phyloP scores from a whole-genome alignment of 1,140 invertebrate genomes.

The Macrobrachium nipponense region DNA sequence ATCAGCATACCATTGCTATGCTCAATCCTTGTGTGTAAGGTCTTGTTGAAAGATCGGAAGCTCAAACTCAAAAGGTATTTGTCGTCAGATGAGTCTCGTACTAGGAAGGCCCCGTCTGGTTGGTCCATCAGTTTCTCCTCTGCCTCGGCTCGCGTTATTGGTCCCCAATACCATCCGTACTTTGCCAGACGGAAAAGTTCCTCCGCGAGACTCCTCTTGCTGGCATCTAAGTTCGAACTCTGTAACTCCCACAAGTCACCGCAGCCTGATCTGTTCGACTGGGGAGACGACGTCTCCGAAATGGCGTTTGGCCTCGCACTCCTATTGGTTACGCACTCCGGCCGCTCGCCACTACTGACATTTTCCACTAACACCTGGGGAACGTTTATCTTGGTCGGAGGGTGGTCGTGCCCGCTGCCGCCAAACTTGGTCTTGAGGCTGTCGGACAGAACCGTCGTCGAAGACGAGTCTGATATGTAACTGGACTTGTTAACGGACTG shows the following conservation, averaged over 20 bases:
- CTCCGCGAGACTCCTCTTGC: slow-evolving; percentile 68
- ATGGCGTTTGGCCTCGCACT: slow-evolving; percentile 16
- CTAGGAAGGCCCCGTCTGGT: slow-evolving; percentile 83
- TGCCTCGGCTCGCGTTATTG: slow-evolving; percentile 75
- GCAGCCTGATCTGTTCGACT: slow-evolving; percentile 20
- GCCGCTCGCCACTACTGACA: slow-evolving; percentile 7
- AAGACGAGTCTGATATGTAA: slow-evolving; percentile 24
- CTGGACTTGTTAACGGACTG: neutral
- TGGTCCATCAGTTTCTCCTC: slow-evolving; percentile 77
- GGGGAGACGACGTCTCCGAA: slow-evolving; percentile 49
- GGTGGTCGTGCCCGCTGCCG: neutral
- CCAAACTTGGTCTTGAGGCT: neutral
- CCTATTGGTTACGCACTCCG: neutral
- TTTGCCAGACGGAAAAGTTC: slow-evolving; percentile 74
- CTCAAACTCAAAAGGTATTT: slow-evolving; percentile 78
- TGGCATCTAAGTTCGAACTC: slow-evolving; percentile 35
- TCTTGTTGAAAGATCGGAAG: slow-evolving; percentile 80
- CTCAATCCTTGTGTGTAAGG: slow-evolving; percentile 79
- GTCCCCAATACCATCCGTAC: slow-evolving; percentile 79
- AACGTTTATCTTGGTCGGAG: neutral
- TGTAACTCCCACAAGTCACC: slow-evolving; percentile 39
- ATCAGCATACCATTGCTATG: slow-evolving; percentile 69
- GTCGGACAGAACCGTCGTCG: slow-evolving; percentile 2
- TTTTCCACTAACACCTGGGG: slow-evolving; percentile 41
- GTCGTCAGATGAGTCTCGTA: slow-evolving; percentile 81